These are phyloP conservation scores for Caenorhabditis sp. DNA, from an alignment of 2,888 invertebrate genomes.

Conservation along the genomic window DNA sequence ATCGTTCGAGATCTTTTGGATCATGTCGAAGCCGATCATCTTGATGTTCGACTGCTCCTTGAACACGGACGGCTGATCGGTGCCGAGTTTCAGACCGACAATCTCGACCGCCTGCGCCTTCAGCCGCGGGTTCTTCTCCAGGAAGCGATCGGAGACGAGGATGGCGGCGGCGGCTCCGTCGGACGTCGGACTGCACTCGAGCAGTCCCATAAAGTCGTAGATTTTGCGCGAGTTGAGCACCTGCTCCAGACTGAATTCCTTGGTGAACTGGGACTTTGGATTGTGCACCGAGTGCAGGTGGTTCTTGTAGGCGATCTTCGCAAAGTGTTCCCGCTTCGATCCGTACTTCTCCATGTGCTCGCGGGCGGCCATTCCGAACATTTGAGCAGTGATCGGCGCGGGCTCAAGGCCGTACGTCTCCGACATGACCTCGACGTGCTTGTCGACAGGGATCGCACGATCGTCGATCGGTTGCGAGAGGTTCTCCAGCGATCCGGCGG, in stretches of 20 bases:
- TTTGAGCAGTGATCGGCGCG: constrained; percentile 92
- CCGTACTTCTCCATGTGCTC: constrained; percentile 98
- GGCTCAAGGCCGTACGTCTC: constrained; percentile 87
- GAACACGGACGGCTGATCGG: constrained; percentile 91
- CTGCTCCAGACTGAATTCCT: constrained; percentile 92
- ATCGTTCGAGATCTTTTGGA: constrained; percentile 82
- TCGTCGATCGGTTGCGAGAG: constrained; percentile 82
- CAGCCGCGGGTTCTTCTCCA: constrained; percentile 85
- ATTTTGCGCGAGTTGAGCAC: constrained; percentile 90
- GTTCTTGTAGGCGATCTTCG: constrained; percentile 97
- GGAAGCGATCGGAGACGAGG: constrained; percentile 92
- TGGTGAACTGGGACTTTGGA: constrained; percentile 94
- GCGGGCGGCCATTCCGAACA: constrained; percentile 95
- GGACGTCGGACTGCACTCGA: constrained; percentile 96
- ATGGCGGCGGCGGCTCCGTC: constrained; percentile 97
- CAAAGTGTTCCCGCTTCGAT: constrained; percentile 92
- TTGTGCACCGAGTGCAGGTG: constrained; percentile 96
- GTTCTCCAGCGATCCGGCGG: constrained; percentile 87
- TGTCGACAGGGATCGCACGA: constrained; percentile 86
- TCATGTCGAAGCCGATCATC: constrained; percentile 79
- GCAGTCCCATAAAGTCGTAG: constrained; percentile 92
- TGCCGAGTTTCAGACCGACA: constrained; percentile 93
- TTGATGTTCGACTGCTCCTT: constrained; percentile 86
- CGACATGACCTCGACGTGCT: constrained; percentile 84
- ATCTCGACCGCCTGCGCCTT: constrained; percentile 93